Evolutionary conservation across 2,888 invertebrate species (phyloP).

Genomic region (Sericinus montela): DNA sequence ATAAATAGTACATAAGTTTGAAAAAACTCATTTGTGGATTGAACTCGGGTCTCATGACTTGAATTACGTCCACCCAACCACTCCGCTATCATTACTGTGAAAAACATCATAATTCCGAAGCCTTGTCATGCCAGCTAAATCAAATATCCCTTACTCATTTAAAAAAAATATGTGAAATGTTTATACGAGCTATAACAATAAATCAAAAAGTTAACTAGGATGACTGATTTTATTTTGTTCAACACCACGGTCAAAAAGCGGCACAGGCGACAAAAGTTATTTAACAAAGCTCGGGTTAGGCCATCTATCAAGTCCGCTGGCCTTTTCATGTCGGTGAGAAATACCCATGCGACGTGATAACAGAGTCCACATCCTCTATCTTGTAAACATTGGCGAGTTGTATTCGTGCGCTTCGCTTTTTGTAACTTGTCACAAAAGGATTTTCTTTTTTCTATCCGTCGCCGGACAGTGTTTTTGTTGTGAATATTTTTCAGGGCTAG

Average conservation of each 20-base stretch:
- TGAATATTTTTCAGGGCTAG: no score
- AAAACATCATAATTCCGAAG: no score
- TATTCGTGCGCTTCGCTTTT: constrained; percentile 9
- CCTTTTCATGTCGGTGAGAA: constrained; percentile 57
- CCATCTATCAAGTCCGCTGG: constrained; percentile 58
- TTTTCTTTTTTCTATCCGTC: constrained; percentile 6
- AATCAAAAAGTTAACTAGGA: constrained; percentile 8
- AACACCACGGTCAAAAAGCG: constrained; percentile 28
- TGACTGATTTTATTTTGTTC: constrained; percentile 9
- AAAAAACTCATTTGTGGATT: no score
- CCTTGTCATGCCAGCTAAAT: no score
- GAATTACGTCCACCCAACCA: no score
- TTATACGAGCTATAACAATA: constrained; percentile 2
- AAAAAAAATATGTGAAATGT: no score
- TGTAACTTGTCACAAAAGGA: constrained; percentile 9
- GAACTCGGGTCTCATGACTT: no score
- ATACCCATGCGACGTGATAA: constrained; percentile 53
- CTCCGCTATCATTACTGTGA: no score
- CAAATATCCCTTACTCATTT: no score
- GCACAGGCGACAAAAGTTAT: constrained; percentile 32
- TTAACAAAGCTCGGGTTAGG: constrained; percentile 52
- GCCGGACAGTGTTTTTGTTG: no score
- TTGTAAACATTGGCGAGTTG: constrained; percentile 22
- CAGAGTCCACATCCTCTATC: constrained; percentile 18
- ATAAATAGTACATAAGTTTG: no score